Evolutionary conservation across 2,888 invertebrate species (phyloP).

Genomic region (Lydus trimaculatus): DNA sequence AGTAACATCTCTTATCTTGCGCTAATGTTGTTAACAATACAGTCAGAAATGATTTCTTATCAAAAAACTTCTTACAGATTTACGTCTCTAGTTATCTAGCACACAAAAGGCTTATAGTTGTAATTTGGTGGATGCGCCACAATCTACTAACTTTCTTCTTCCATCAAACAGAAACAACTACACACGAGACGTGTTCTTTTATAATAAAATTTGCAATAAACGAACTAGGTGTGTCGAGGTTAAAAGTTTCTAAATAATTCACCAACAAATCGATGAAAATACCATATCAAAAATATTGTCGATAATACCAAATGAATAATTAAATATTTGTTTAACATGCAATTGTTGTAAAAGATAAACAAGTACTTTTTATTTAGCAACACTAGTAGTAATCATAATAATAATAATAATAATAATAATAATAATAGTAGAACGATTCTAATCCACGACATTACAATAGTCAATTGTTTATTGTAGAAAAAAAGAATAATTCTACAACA

Average conservation of each 20-base stretch:
- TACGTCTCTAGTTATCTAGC: no score
- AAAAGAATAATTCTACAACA: not conserved
- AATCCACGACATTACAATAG: not conserved
- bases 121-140: conserved; percentile 5
- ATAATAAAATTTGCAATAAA: not conserved
- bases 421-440: not conserved
- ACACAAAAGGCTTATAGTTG: no score
- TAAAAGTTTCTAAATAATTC: not conserved
- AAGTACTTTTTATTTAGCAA: not conserved
- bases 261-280: not conserved
- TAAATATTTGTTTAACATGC: not conserved
- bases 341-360: conserved; percentile 7
- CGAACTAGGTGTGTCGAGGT: not conserved
- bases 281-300: not conserved
- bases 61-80: no score
- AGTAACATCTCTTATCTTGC: no score
- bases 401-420: not conserved
- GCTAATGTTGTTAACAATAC: no score
- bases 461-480: conserved; percentile 6
- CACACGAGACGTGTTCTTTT: not conserved
- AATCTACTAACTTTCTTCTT: no score
- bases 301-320: not conserved
- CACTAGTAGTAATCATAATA: not conserved
- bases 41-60: no score
- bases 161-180: not conserved